A percentile compares a stretch with the other conserved stretches of the same genome.
phyloP scores from a whole-genome alignment of 2,888 invertebrate genomes.

The Crematogaster levior region DNA sequence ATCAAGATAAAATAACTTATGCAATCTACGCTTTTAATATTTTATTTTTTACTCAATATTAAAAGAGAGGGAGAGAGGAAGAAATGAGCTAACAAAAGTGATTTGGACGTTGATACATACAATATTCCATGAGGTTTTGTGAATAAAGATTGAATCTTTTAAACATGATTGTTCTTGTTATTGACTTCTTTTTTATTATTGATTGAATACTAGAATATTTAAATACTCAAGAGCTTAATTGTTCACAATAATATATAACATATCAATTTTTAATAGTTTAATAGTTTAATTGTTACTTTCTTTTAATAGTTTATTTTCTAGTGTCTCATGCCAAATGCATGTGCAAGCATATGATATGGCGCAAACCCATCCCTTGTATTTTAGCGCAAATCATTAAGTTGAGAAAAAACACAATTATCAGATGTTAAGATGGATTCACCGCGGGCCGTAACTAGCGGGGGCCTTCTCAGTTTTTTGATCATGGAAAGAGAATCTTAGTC shows the following conservation, averaged over 20 bases:
- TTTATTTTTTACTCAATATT: background rate
- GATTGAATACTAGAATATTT: background rate
- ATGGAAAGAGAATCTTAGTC: no score
- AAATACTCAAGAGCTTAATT: background rate
- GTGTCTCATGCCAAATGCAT: no score
- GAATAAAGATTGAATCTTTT: background rate
- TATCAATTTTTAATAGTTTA: background rate
- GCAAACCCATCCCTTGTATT: no score
- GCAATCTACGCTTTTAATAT: background rate
- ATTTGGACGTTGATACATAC: background rate
- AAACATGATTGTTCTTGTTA: background rate
- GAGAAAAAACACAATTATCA: no score
- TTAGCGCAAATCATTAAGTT: no score
- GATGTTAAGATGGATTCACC: no score
- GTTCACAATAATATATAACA: no score
- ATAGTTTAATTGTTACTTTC: no score
- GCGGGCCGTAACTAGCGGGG: no score
- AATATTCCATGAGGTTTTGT: background rate
- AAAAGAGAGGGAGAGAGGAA: background rate
- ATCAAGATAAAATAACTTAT: background rate
- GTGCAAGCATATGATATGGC: no score
- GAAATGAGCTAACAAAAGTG: background rate
- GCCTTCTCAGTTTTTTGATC: no score
- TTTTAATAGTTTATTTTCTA: no score
- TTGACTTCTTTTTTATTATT: background rate